Evolutionary conservation across 2,888 invertebrate genomes (phyloP), one percentile per base, ranked within the genome.

Genomic region (Osedax fenrisi): DNA sequence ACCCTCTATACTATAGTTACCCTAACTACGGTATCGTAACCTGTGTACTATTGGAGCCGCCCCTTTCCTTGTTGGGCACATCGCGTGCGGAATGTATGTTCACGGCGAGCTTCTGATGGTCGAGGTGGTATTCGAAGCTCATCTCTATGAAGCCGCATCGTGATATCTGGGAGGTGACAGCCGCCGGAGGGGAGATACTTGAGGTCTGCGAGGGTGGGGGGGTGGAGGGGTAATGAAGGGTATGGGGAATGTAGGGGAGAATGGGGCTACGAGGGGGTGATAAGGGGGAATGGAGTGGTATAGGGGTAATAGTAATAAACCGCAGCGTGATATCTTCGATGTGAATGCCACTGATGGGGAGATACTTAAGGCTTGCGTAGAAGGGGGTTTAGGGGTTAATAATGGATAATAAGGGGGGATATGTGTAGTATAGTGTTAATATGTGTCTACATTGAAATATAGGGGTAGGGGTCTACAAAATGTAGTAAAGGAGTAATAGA

Each of bases 21-120:
- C n/a, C n/a, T n/a, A n/a, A n/a, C n/a, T n/a, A n/a, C n/a, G n/a
- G n/a, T n/a, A n/a, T n/a, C n/a, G n/a, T 59, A 3, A 77, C 77
- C 74, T 79, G 79, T 10, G 81, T 80, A 75, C 79, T 81, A 75
- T 80, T 83, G 25, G 83, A 81, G 5, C 79, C 79, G 2, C 79
- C 79, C 25, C 79, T 59, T 24, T 79, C 78, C 61, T 81, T 87
- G 79, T 89, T 88, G 76, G 91, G 90, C 80, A 94, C 87, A 70
- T 91, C 90, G 71, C 90, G 88, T 0, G 92, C 94, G 85, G 94
- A 93, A 78, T 94, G 87, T 73, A 95, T 90, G 81, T 92, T 92
- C 25, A 94, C 90, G 25, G 21, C 24, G 67, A 76, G 62, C 5
- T 26, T 26, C 23, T 1, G 23, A 21, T 27, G 23, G 1, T 62